These are phyloP conservation scores for Listrodromus nycthemerus DNA, from an alignment of 2,888 invertebrate species.

Conservation along the genomic window DNA sequence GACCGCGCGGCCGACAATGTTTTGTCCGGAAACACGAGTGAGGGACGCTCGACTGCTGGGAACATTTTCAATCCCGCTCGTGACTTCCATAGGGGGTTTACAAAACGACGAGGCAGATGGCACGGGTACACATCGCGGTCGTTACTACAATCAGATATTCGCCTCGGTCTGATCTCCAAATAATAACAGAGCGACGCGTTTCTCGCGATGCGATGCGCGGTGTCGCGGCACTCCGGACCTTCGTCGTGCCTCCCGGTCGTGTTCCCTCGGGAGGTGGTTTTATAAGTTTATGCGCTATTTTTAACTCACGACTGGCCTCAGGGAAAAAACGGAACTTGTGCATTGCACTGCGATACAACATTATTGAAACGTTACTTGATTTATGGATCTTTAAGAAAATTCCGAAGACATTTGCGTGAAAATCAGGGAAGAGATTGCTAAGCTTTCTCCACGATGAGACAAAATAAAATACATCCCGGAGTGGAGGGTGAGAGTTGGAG, in stretches of 20 bases:
- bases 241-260: neutral
- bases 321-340: no score
- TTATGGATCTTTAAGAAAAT: no score
- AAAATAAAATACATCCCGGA: conserved; percentile 4
- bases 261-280: neutral
- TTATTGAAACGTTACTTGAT: no score
- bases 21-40: conserved; percentile 59
- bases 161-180: conserved; percentile 80
- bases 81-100: conserved; percentile 24
- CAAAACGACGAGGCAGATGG: conserved; percentile 79
- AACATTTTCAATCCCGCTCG: conserved; percentile 76
- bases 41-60: conserved; percentile 43
- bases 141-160: conserved; percentile 82
- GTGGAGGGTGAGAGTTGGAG: neutral
- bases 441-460: no score
- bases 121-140: conserved; percentile 79
- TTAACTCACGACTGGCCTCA: no score
- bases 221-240: neutral
- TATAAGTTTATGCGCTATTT: neutral
- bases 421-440: no score
- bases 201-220: conserved; percentile 1
- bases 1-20: conserved; percentile 64
- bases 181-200: conserved; percentile 76
- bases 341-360: no score
- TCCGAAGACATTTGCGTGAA: no score